Evolutionary conservation across 2,113 vertebrate genomes (phyloP).

Genomic region (Melanerpes aurifrons): DNA sequence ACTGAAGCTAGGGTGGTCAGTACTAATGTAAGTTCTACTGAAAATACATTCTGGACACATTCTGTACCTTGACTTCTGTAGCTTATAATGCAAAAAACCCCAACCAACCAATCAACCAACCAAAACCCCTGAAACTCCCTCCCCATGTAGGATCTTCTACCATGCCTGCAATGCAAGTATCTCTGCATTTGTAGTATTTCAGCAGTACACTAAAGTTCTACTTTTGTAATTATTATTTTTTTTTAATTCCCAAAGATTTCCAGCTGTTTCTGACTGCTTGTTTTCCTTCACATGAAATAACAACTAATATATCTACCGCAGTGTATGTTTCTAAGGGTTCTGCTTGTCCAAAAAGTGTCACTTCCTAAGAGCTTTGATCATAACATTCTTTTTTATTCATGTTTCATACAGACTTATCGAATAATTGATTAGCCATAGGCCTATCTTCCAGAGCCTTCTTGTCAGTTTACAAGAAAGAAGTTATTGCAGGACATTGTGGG

Average conservation of each 20-base stretch:
- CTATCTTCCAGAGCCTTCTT: background rate
- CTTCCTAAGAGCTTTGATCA: background rate
- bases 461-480: background rate
- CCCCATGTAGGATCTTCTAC: background rate
- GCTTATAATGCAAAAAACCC: background rate
- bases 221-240: background rate
- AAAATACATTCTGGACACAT: background rate
- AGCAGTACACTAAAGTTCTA: background rate
- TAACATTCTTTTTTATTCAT: background rate
- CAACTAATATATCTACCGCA: background rate
- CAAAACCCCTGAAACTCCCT: background rate
- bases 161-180: background rate
- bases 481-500: background rate
- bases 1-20: background rate
- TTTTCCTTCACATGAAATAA: background rate
- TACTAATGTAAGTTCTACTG: background rate
- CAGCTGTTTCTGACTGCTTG: background rate
- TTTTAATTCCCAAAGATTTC: background rate
- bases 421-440: background rate
- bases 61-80: background rate
- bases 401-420: background rate
- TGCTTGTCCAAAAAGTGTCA: background rate
- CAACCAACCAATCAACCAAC: no score
- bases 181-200: background rate
- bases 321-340: background rate